These are phyloP conservation scores for Paralichthys olivaceus DNA, from an alignment of 2,113 vertebrate species.

Conservation along the genomic window DNA sequence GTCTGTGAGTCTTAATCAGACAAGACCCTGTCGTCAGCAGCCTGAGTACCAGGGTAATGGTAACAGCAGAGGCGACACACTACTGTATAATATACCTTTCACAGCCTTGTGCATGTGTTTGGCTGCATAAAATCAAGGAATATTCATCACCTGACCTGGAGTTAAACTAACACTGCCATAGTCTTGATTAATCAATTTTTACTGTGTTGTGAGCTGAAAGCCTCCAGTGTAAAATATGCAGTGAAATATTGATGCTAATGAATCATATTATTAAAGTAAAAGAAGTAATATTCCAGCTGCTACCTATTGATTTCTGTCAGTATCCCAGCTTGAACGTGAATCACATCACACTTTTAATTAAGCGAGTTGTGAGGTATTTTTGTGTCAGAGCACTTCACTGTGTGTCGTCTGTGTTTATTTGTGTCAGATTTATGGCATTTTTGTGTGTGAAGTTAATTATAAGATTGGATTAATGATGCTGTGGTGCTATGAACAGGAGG, in stretches of 20 bases:
- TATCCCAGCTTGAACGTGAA: constrained; percentile 22
- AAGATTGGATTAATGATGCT: constrained; percentile 63
- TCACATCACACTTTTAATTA: constrained; percentile 47
- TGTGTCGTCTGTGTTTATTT: constrained; percentile 11
- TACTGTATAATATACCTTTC: not conserved
- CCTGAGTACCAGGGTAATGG: constrained; percentile 16
- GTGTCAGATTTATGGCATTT: constrained; percentile 53
- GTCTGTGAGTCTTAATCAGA: constrained; percentile 56
- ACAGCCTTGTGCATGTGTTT: not conserved
- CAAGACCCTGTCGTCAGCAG: constrained; percentile 30
- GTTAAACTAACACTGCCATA: not conserved
- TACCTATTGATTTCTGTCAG: constrained; percentile 28
- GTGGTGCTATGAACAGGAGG: constrained; percentile 23
- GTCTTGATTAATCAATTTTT: not conserved
- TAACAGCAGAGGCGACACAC: not conserved
- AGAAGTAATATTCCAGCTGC: constrained; percentile 36
- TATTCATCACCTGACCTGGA: not conserved
- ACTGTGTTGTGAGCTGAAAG: not conserved
- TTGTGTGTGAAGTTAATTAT: constrained; percentile 60
- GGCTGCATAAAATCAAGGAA: not conserved
- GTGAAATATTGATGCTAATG: constrained; percentile 20
- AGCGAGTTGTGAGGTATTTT: constrained; percentile 16
- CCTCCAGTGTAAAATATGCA: not conserved
- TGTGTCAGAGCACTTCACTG: constrained; percentile 6
- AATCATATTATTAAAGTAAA: constrained; percentile 29